Percentiles rank a stretch among this genome's conserved stretches.
Conservation (phyloP, 2,888 invertebrate genomes). For the Cataglyphis livida region DNA sequence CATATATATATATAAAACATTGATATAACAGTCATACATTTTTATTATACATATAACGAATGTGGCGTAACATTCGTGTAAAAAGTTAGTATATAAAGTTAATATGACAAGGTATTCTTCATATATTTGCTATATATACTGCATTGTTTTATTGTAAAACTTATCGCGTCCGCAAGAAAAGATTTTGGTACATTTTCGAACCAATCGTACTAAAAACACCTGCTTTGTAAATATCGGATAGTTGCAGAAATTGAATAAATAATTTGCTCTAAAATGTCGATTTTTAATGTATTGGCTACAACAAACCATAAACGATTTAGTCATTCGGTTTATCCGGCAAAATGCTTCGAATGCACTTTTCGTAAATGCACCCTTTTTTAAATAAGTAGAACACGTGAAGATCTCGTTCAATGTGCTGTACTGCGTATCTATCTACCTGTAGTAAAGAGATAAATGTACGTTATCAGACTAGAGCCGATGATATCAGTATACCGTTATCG, state of each 20-base stretch:
- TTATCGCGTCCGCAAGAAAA: slow-evolving; percentile 56
- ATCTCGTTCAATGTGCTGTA: slow-evolving; percentile 53
- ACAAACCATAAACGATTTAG: background rate
- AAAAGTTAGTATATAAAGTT: slow-evolving; percentile 27
- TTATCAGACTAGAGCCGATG: slow-evolving; percentile 79
- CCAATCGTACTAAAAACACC: slow-evolving; percentile 57
- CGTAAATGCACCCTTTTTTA: background rate
- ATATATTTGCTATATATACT: slow-evolving; percentile 51
- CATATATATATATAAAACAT: slow-evolving; percentile 10
- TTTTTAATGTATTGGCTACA: slow-evolving; percentile 37
- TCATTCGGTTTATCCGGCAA: background rate
- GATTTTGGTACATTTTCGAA: slow-evolving; percentile 65
- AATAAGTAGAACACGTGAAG: slow-evolving; percentile 72
- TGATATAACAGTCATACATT: slow-evolving; percentile 44
- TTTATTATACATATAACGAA: slow-evolving; percentile 42
- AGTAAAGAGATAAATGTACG: slow-evolving; percentile 77
- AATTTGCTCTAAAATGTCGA: slow-evolving; percentile 55
- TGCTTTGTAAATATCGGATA: slow-evolving; percentile 74
- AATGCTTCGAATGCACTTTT: background rate
- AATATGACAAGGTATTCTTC: slow-evolving; percentile 52
- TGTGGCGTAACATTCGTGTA: slow-evolving; percentile 38
- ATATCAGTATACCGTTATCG: slow-evolving; percentile 78
- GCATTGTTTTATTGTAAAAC: slow-evolving; percentile 67
- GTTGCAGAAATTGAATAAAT: slow-evolving; percentile 71
- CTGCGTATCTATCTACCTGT: slow-evolving; percentile 66